These are phyloP conservation scores for Neocrepidodera transversa DNA, from an alignment of 2,888 invertebrate species.

Conservation along the genomic window DNA sequence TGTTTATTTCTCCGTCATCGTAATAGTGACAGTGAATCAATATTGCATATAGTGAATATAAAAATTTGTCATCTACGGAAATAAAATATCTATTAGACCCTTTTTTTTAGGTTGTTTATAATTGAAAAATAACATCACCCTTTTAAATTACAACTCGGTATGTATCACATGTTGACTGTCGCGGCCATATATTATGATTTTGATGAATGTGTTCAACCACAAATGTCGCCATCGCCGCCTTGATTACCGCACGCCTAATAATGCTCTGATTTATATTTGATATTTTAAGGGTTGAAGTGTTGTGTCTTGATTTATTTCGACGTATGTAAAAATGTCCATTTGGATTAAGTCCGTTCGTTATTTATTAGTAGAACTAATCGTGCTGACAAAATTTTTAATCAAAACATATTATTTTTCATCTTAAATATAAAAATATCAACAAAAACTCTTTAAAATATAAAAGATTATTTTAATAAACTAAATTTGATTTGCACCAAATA, in stretches of 20 bases:
- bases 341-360: conserved; percentile 8
- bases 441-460: no score
- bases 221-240: conserved; percentile 49
- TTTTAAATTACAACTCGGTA: conserved; percentile 18
- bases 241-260: conserved; percentile 54
- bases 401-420: no score
- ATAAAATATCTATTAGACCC: no score
- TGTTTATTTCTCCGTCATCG: no score
- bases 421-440: no score
- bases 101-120: conserved; percentile 1
- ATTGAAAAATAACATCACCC: conserved; percentile 25
- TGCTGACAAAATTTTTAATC: no score
- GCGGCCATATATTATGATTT: conserved; percentile 18
- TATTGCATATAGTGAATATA: no score
- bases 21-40: no score
- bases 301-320: conserved; percentile 46
- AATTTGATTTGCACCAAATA: no score
- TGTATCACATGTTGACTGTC: conserved; percentile 18
- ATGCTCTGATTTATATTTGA: conserved; percentile 55
- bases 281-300: conserved; percentile 48
- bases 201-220: conserved; percentile 40
- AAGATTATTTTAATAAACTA: no score
- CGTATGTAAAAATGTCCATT: conserved; percentile 17
- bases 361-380: no score
- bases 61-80: no score